Evolutionary conservation across 2,888 invertebrate genomes (phyloP).

Genomic region (Lapara coniferarum): DNA sequence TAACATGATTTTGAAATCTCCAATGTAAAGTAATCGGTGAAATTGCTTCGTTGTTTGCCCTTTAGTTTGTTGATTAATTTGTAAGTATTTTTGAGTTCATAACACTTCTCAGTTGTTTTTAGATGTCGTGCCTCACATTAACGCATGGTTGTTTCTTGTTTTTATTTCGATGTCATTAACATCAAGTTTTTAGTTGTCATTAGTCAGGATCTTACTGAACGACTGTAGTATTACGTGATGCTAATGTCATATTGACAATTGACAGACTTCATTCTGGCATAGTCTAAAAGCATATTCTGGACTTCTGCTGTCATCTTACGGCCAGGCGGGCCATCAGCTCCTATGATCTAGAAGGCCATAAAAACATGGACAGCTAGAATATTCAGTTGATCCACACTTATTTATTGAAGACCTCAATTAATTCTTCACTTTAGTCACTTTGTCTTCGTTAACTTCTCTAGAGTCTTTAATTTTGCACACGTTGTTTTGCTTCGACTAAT

Average conservation of each 20-base stretch:
- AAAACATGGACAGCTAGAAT: no score
- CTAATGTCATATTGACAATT: no score
- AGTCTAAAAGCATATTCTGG: no score
- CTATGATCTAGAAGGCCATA: no score
- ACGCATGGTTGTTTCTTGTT: background rate
- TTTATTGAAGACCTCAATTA: no score
- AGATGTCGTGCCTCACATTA: background rate
- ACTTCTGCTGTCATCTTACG: no score
- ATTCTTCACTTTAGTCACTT: background rate
- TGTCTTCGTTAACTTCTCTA: background rate
- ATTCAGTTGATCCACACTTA: no score
- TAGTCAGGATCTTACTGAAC: no score
- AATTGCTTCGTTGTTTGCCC: background rate
- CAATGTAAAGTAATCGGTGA: background rate
- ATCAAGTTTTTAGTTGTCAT: no score
- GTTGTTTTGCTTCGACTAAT: conserved; percentile 6
- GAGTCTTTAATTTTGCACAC: background rate
- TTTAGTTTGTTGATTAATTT: background rate
- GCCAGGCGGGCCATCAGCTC: no score
- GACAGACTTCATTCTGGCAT: no score
- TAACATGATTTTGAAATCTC: background rate
- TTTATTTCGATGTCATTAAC: background rate
- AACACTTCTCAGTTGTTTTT: background rate
- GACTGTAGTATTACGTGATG: no score
- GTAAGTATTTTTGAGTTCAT: background rate